phyloP scores from a whole-genome alignment of 2,797 vertebrate genomes.

The Arnoldichthys spilopterus region DNA sequence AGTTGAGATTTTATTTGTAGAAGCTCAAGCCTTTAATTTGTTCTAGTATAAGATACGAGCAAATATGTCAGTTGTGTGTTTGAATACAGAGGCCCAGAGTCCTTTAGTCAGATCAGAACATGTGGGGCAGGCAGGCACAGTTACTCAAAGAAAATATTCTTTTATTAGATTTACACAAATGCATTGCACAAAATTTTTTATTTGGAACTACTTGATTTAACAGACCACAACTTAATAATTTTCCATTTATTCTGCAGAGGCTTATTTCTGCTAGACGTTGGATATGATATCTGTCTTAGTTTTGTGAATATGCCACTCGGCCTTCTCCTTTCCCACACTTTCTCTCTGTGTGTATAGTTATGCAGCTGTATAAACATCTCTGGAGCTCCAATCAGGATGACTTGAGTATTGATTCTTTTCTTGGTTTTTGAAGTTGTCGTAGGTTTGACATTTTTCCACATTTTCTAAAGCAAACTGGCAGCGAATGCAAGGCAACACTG shows the following conservation, averaged over 20 bases:
- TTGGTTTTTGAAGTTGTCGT: conserved; percentile 26
- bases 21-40: background rate
- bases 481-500: background rate
- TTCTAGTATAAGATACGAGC: background rate
- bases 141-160: background rate
- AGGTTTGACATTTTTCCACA: conserved; percentile 8
- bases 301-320: conserved; percentile 29
- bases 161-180: background rate
- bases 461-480: conserved; percentile 10
- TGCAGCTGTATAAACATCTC: conserved; percentile 45
- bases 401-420: conserved; percentile 38
- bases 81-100: background rate
- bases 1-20: background rate
- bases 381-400: conserved; percentile 33
- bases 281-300: conserved; percentile 30
- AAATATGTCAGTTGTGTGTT: background rate
- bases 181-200: conserved; percentile 9
- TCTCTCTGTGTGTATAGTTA: conserved; percentile 16
- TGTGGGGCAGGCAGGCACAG: background rate
- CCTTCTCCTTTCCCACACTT: conserved; percentile 23
- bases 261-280: conserved; percentile 9
- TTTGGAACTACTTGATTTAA: conserved; percentile 22
- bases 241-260: conserved; percentile 22
- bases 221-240: conserved; percentile 39
- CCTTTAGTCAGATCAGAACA: background rate